Evolutionary conservation across 1,140 invertebrate species (phyloP).

Genomic region (Ylistrum balloti): DNA sequence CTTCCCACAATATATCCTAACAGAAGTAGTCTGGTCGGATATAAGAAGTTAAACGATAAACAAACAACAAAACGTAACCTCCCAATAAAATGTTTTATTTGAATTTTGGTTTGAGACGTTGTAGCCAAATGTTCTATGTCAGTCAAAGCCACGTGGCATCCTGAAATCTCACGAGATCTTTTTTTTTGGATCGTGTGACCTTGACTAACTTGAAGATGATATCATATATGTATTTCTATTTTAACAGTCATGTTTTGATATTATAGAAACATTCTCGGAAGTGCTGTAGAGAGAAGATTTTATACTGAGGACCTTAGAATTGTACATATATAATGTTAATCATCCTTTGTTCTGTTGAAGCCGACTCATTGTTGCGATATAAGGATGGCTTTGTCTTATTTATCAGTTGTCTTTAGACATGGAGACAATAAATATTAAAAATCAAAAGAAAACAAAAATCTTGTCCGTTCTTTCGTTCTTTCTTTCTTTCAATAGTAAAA

Average conservation of each 20-base stretch:
- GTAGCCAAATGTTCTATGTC: background rate
- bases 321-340: background rate
- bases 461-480: background rate
- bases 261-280: background rate
- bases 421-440: slow-evolving; percentile 40
- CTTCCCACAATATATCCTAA: too few relatives aligned
- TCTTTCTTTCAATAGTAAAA: background rate
- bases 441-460: background rate
- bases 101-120: slow-evolving; percentile 1
- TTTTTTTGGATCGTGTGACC: background rate
- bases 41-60: too few relatives aligned
- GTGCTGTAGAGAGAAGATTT: slow-evolving; percentile 2
- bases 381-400: background rate
- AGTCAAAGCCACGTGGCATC: background rate
- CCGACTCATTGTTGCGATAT: slow-evolving; percentile 33
- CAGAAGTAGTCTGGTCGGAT: too few relatives aligned
- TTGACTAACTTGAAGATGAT: background rate
- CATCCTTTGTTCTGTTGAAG: slow-evolving; percentile 22
- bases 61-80: too few relatives aligned
- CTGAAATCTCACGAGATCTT: background rate
- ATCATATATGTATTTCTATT: background rate
- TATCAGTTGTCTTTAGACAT: slow-evolving; percentile 17
- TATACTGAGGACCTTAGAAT: background rate
- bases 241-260: background rate
- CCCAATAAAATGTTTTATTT: background rate